Evolutionary conservation across 2,888 invertebrate species (phyloP), one percentile per base, ranked within the genome.

Genomic region (Synergus japonicus): DNA sequence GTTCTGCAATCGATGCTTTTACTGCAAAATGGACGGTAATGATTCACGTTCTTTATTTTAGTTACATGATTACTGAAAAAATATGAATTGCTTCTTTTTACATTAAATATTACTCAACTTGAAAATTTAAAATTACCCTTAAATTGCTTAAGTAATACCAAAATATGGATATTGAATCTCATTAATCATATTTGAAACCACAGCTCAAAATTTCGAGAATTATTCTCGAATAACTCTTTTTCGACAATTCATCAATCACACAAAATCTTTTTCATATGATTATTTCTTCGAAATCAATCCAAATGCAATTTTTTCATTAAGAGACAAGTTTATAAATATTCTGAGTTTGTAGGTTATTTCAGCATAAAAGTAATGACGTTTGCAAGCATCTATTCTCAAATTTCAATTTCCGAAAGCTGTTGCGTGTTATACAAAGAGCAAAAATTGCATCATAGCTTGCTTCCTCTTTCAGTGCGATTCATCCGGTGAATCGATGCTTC

Each of bases 401-500:
- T 49, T 73, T 13, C 69, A 9, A 73, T 54, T 29, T 37, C 37
- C 29, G n/a, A 54, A 73, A 54, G 29, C 69, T 54, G 49, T 73
- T 73, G 29, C 69, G 37, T 54, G 54, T 54, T n/a, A 29, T 37
- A 73, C 29, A 49, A 73, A 54, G 69, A 73, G 69, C 37, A 37
- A n/a, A n/a, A n/a, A n/a, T n/a, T n/a, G n/a, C n/a, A 67, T 79
- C 78, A 69, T 78, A 66, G 78, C 79, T 81, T 78, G 76, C 79
- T 73, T 49, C 69, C 69, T 73, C 49, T 81, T 81, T 81, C 78
- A 79, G 79, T 76, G 67, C 64, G 81, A 49, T 69, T 77, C 82
- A 84, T 83, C 82, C 81, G 80, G 81, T 65, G 82, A 81, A 82
- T 83, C 84, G 83, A 86, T 85, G 85, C 83, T 81, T 83, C 84